Conservation (phyloP, 2,888 invertebrate genomes). For the Apocheima hispidaria region DNA sequence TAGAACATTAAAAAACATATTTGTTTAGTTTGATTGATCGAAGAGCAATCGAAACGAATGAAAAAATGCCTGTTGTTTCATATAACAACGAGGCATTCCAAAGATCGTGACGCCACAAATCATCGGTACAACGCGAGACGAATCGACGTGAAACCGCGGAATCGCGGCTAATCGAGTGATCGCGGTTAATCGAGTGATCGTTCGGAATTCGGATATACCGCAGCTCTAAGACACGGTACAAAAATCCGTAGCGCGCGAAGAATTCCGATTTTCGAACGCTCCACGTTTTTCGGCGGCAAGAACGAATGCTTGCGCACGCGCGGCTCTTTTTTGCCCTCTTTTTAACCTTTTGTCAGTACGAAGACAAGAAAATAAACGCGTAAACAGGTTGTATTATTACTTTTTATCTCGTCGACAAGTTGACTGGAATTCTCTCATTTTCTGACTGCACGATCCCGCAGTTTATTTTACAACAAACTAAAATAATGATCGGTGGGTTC, state of each 20-base stretch:
- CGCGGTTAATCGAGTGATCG: constrained; percentile 57
- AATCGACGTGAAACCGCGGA: constrained; percentile 71
- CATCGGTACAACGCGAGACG: constrained; percentile 69
- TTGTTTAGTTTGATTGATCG: constrained; percentile 38
- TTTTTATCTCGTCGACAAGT: constrained; percentile 57
- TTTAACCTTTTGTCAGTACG: constrained; percentile 53
- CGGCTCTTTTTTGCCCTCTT: constrained; percentile 59
- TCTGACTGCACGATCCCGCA: constrained; percentile 40
- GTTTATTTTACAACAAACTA: constrained; percentile 38
- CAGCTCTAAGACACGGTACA: constrained; percentile 51
- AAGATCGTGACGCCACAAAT: constrained; percentile 71
- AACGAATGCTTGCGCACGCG: constrained; percentile 79
- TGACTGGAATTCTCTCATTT: constrained; percentile 52
- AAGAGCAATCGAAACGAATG: constrained; percentile 40
- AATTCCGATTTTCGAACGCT: constrained; percentile 61
- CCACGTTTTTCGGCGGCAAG: constrained; percentile 77
- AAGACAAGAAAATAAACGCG: constrained; percentile 58
- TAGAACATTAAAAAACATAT: constrained; percentile 27
- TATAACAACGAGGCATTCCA: constrained; percentile 57
- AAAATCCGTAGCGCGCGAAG: constrained; percentile 73
- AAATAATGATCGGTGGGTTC: constrained; percentile 42
- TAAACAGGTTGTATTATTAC: constrained; percentile 73
- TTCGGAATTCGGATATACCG: constrained; percentile 53
- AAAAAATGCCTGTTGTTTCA: constrained; percentile 53
- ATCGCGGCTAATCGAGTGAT: constrained; percentile 61